phyloP scores from a whole-genome alignment of 2,797 vertebrate species.

The Ispidina lecontei region DNA sequence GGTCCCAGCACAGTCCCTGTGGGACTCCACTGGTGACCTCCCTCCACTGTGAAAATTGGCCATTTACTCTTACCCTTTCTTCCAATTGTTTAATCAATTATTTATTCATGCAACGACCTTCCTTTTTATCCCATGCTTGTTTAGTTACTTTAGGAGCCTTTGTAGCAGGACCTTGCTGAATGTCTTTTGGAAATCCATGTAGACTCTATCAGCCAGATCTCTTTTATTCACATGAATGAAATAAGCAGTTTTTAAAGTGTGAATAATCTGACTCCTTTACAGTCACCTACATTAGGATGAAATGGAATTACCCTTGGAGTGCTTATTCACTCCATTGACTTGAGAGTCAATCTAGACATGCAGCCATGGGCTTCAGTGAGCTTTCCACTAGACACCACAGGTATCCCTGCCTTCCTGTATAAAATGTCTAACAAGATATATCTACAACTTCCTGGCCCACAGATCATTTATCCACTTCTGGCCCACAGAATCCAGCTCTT shows the following conservation, averaged over 20 bases:
- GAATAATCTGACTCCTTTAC: constrained; percentile 38
- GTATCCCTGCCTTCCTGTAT: neutral
- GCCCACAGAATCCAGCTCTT: neutral
- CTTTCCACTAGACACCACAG: neutral
- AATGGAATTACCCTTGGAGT: neutral
- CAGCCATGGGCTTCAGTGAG: neutral
- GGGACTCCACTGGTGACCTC: constrained; percentile 7
- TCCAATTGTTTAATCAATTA: constrained; percentile 33
- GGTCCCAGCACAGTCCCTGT: neutral
- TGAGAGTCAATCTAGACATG: neutral
- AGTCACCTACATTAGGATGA: neutral
- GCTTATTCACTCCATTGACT: neutral
- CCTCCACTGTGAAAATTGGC: constrained; percentile 12
- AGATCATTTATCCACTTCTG: neutral
- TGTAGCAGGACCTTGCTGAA: neutral
- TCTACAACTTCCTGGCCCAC: neutral
- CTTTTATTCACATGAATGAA: constrained; percentile 18
- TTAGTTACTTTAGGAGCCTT: neutral
- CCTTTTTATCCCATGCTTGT: neutral
- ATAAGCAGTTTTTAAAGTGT: neutral
- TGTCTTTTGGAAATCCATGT: neutral
- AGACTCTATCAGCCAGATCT: neutral
- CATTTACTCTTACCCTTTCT: constrained; percentile 19
- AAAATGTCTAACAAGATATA: neutral
- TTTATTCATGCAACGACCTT: constrained; percentile 41